Conservation (phyloP, 2,888 invertebrate species). For the Colletes collaris region DNA sequence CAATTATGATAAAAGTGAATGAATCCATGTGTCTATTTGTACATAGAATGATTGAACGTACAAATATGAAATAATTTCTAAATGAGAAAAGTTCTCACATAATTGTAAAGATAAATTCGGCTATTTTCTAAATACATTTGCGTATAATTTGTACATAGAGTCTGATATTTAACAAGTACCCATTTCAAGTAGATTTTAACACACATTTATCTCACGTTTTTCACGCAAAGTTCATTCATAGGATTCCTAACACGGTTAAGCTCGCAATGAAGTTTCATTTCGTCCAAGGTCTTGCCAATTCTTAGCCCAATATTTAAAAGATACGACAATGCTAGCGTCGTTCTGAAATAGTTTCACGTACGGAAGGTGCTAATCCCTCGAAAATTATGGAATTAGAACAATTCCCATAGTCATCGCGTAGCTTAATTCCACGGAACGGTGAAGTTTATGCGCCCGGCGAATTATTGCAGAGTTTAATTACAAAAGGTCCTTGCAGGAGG, state of each 20-base stretch:
- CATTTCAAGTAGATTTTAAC: neutral
- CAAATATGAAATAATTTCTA: too few relatives aligned
- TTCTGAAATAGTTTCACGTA: conserved; percentile 41
- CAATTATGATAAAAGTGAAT: too few relatives aligned
- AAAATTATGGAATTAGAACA: conserved; percentile 44
- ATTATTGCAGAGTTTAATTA: conserved; percentile 21
- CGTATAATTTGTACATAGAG: too few relatives aligned
- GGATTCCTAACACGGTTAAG: neutral
- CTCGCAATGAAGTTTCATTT: neutral
- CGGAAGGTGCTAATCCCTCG: conserved; percentile 18
- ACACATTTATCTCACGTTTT: too few relatives aligned
- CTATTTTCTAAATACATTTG: too few relatives aligned
- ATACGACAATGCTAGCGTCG: neutral
- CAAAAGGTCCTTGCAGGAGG: neutral
- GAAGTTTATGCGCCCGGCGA: conserved; percentile 20
- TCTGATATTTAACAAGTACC: too few relatives aligned
- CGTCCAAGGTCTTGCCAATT: neutral
- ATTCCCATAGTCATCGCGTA: conserved; percentile 7
- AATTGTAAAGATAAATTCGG: too few relatives aligned
- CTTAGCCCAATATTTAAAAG: neutral
- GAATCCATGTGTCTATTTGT: too few relatives aligned
- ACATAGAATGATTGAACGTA: too few relatives aligned
- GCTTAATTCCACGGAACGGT: conserved; percentile 19
- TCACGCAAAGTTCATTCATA: neutral
- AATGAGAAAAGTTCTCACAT: too few relatives aligned